These are phyloP conservation scores for rat (Rattus norvegicus) DNA, from an alignment of 2,113 vertebrate genomes.

Conservation along the genomic window GRCr8 NC_086028.1:79974501-79975000, in stretches of 20 bases:
- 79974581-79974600: neutral
- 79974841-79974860: neutral
- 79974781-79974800: neutral
- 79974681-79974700: no score
- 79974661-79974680: neutral
- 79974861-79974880: neutral
- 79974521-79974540: no score
- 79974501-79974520: no score
- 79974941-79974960: neutral
- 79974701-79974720: neutral
- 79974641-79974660: neutral
- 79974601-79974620: neutral
- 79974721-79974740: neutral
- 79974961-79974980: conserved; percentile 15
- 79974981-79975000: conserved; percentile 40
- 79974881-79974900: neutral
- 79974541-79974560: neutral
- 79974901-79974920: conserved; percentile 18
- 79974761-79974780: neutral
- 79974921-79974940: neutral
- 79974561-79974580: no score
- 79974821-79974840: neutral
- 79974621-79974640: neutral
- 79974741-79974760: neutral
- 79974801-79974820: neutral